These are phyloP conservation scores for Labeo calbasu DNA, from an alignment of 2,797 vertebrate genomes.

Conservation along the genomic window DNA sequence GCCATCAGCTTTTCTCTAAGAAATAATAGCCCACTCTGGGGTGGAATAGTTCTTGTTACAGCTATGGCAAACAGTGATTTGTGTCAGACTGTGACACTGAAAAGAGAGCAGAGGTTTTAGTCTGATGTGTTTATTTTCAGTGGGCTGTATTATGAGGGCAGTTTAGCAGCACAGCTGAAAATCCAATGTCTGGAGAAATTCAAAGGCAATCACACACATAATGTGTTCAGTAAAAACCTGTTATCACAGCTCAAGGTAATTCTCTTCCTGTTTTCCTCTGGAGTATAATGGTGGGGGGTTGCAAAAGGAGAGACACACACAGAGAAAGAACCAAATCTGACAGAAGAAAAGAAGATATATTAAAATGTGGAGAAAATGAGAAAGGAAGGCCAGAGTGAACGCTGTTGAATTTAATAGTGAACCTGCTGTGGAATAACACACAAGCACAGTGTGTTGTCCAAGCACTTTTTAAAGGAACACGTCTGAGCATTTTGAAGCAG, in stretches of 20 bases:
- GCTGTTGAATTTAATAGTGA: slow-evolving; percentile 67
- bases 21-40: slow-evolving; percentile 17
- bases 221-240: slow-evolving; percentile 72
- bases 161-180: slow-evolving; percentile 67
- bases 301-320: slow-evolving; percentile 40
- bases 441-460: slow-evolving; percentile 4
- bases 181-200: slow-evolving; percentile 62
- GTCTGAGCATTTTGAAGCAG: neutral
- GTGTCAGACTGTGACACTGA: slow-evolving; percentile 62
- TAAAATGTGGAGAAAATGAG: slow-evolving; percentile 65
- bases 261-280: slow-evolving; percentile 79
- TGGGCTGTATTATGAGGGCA: slow-evolving; percentile 67
- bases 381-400: slow-evolving; percentile 64
- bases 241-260: slow-evolving; percentile 77
- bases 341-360: slow-evolving; percentile 62
- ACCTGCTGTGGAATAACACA: slow-evolving; percentile 65
- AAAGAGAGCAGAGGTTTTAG: slow-evolving; percentile 60
- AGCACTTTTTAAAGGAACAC: neutral
- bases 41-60: slow-evolving; percentile 40
- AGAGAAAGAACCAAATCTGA: slow-evolving; percentile 52
- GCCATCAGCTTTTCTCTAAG: slow-evolving; percentile 2
- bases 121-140: slow-evolving; percentile 70
- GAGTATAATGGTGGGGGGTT: slow-evolving; percentile 58
- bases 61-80: slow-evolving; percentile 31
- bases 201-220: slow-evolving; percentile 71